Evolutionary conservation across 2,888 invertebrate genomes (phyloP), one percentile per base, ranked within the genome.

Genomic region (Spisula solida): DNA sequence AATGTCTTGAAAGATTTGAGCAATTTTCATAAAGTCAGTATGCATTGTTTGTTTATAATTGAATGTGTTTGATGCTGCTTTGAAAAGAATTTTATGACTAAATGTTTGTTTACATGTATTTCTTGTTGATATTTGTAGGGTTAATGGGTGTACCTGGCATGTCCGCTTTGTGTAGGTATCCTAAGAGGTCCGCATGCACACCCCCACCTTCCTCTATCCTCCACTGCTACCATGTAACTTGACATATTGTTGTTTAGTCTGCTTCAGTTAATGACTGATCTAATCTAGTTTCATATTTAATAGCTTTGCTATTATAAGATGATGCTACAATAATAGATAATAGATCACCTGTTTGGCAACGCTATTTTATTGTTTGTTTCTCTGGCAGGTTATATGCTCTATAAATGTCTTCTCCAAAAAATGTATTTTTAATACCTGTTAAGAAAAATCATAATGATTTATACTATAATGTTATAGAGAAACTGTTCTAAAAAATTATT

Each of bases 111-210:
- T 56, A n/a, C 60, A 60, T 82, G 82, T 83, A 70, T 70, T 70
- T 47, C n/a, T 83, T 83, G 83, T 70, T 83, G 47, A n/a, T 66
- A 82, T 70, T 85, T 85, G 56, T 85, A 88, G 91, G 91, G 85
- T 81, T 88, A 80, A 91, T 90, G 91, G 90, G 83, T 80, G 60
- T 91, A 14, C 91, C 91, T 34, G 91, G 91, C 75, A 82, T 88
- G 56, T n/a, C 86, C 60, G 70, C 78, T 41, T 60, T 90, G 60
- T 81, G 91, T 91, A 91, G 86, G 91, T 91, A 91, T 87, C 85
- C 75, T 75, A 16, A 31, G 18, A 41, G 4, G 41, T 2, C 75
- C 14, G 75, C 75, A 75, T 75, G 34, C 25, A 31, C 16, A 34
- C 18, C 0, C 34, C 31, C 41, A 41, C 41, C 41, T 5, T 41